Percentiles rank a stretch among this genome's conserved stretches.
Conservation (phyloP, 2,888 invertebrate genomes). For the Drosophila macrospina region DNA sequence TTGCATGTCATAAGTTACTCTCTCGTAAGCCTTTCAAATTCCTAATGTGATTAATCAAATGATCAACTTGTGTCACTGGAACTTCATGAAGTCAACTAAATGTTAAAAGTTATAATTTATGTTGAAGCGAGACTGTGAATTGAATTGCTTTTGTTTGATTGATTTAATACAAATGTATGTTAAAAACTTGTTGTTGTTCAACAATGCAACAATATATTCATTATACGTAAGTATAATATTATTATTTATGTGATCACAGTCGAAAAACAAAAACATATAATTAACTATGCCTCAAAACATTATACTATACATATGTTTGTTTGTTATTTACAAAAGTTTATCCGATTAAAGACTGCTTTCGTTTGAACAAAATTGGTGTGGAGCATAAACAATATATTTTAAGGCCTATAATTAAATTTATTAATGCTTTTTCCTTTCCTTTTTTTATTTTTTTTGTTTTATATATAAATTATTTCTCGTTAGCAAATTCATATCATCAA, state of each 20-base stretch:
- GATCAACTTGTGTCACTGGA: not conserved
- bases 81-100: not conserved
- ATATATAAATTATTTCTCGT: conserved; percentile 18
- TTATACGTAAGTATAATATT: conserved; percentile 65
- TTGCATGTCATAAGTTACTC: no score
- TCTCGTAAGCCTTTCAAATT: conserved; percentile 4
- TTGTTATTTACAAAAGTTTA: conserved; percentile 39
- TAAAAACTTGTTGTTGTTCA: conserved; percentile 14
- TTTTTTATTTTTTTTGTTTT: no score
- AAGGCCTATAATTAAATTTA: conserved; percentile 18
- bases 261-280: conserved; percentile 73
- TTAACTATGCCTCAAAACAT: conserved; percentile 42
- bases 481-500: conserved; percentile 41
- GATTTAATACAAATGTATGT: conserved; percentile 40
- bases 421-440: conserved; percentile 7
- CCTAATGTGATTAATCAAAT: conserved; percentile 9
- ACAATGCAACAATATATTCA: conserved; percentile 46
- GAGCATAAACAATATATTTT: conserved; percentile 7
- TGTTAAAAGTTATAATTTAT: conserved; percentile 23
- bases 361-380: conserved; percentile 28
- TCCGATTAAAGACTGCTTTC: conserved; percentile 10
- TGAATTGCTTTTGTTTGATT: conserved; percentile 64
- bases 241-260: conserved; percentile 81
- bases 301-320: conserved; percentile 21
- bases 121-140: conserved; percentile 62